A percentile compares a stretch with the other conserved stretches of the same genome.
These are phyloP conservation scores for Isaurus tuberculatus DNA, from an alignment of 92 coral and sea anemone genomes.

Conservation along the genomic window DNA sequence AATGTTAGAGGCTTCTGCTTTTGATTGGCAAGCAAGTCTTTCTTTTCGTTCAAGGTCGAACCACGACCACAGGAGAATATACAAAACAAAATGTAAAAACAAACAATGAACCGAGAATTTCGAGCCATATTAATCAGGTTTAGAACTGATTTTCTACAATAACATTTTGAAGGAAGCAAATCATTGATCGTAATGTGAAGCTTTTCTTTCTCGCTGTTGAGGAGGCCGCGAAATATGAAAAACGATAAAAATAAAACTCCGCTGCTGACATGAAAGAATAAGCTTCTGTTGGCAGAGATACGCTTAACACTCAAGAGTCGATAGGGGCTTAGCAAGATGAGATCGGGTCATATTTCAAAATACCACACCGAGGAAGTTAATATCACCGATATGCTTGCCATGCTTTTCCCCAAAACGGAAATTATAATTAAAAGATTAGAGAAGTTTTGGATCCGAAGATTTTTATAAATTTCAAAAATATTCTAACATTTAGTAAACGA, in stretches of 20 bases:
- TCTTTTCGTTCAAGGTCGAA: background rate
- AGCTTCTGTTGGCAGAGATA: background rate
- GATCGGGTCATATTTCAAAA: slow-evolving; percentile 39
- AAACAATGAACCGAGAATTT: background rate
- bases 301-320: background rate
- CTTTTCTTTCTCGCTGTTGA: background rate
- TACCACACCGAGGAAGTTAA: slow-evolving; percentile 27
- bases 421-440: background rate
- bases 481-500: too few relatives aligned
- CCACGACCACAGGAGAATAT: background rate
- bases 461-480: too few relatives aligned
- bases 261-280: slow-evolving; percentile 17
- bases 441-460: too few relatives aligned
- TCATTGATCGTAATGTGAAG: background rate
- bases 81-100: background rate
- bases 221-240: background rate
- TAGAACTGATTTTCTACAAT: background rate
- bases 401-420: background rate
- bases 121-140: background rate
- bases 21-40: background rate
- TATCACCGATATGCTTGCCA: background rate
- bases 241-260: background rate
- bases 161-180: background rate
- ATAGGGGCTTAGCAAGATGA: background rate
- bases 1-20: slow-evolving; percentile 7